Evolutionary conservation across 2,797 vertebrate genomes (phyloP).

Genomic region (Cossypha heuglini): DNA sequence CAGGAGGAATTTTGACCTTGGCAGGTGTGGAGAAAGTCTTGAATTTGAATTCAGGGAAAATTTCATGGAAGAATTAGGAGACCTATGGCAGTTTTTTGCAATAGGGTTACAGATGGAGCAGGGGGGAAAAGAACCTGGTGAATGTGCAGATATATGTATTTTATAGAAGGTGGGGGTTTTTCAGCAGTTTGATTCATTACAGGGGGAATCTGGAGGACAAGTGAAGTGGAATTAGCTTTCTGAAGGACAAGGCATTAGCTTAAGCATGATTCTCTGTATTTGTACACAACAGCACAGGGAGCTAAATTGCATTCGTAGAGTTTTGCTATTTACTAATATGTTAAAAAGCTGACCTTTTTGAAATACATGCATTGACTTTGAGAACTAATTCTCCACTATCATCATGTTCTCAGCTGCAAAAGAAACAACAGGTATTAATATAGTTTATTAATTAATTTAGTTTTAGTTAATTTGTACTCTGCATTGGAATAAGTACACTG

Average conservation of each 20-base stretch:
- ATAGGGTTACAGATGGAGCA: not conserved
- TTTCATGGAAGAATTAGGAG: not conserved
- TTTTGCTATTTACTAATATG: not conserved
- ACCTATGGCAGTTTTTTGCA: rapidly evolving
- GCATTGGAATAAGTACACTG: not conserved
- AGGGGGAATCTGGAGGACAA: not conserved
- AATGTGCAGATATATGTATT: not conserved
- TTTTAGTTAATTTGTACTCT: not conserved
- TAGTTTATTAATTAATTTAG: not conserved
- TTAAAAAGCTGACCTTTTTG: not conserved
- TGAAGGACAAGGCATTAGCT: not conserved
- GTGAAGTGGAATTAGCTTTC: not conserved
- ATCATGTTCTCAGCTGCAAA: not conserved
- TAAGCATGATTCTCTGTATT: not conserved
- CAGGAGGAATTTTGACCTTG: not conserved
- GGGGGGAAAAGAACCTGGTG: not conserved
- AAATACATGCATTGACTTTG: not conserved
- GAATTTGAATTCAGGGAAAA: not conserved
- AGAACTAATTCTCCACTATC: not conserved
- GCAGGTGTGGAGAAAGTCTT: not conserved
- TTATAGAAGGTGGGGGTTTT: rapidly evolving
- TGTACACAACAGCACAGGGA: not conserved
- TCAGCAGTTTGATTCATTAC: not conserved
- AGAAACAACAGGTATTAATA: not conserved
- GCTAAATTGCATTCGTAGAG: not conserved